These are phyloP conservation scores for Hycleus phaleratus DNA, from an alignment of 1,140 invertebrate species.

Conservation along the genomic window DNA sequence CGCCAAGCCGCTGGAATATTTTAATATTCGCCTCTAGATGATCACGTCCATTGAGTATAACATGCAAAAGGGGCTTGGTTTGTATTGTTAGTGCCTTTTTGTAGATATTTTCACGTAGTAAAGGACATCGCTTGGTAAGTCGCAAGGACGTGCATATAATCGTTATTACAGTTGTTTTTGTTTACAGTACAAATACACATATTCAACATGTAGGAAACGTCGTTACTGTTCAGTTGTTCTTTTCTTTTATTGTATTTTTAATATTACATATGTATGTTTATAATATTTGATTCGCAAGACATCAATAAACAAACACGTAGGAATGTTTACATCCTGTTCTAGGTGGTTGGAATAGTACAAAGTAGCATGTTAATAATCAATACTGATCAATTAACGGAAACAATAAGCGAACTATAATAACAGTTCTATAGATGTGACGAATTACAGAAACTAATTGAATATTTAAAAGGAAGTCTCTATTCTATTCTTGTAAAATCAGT, in stretches of 20 bases:
- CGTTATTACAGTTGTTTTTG: neutral
- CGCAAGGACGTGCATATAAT: neutral
- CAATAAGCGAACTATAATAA: neutral
- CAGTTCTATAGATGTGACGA: too few species aligned
- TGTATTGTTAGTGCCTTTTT: neutral
- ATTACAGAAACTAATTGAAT: too few species aligned
- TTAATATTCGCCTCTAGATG: conserved; percentile 1
- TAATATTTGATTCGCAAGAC: neutral
- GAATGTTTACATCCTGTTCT: conserved; percentile 1
- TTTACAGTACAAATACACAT: neutral
- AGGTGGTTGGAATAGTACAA: neutral
- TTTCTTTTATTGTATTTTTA: neutral
- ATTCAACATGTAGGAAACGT: neutral
- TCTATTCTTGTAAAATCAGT: too few species aligned
- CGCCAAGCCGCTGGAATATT: neutral
- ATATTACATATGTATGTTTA: neutral
- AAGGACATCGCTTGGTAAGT: neutral
- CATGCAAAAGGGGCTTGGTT: neutral
- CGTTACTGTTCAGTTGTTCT: neutral
- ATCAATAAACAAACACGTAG: neutral
- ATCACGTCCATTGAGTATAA: neutral
- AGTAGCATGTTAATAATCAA: neutral
- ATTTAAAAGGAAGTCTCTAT: too few species aligned
- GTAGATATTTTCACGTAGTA: neutral
- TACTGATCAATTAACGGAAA: neutral